Percentiles rank a stretch among this genome's conserved stretches.
These are phyloP conservation scores for Scaptodrosophila latifasciaeformis DNA, from an alignment of 2,888 invertebrate genomes.

Conservation along the genomic window DNA sequence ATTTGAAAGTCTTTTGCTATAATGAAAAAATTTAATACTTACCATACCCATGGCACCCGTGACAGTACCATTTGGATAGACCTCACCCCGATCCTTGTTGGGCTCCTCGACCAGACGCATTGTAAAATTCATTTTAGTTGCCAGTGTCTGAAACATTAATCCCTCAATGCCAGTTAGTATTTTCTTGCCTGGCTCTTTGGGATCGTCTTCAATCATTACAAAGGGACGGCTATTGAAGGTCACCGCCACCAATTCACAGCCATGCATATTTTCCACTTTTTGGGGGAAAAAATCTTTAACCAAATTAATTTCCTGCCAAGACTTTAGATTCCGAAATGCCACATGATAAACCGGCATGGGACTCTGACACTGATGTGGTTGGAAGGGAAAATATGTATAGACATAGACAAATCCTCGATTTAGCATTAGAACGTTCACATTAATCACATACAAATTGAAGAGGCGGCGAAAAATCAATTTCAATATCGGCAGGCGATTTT, in stretches of 20 bases:
- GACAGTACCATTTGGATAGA: conserved; percentile 45
- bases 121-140: conserved; percentile 56
- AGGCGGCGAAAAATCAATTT: conserved; percentile 45
- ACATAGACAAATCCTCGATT: conserved; percentile 31
- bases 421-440: conserved; percentile 47
- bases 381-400: conserved; percentile 55
- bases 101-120: conserved; percentile 27
- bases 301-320: conserved; percentile 16
- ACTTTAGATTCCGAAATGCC: conserved; percentile 30
- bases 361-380: conserved; percentile 37
- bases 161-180: conserved; percentile 59
- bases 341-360: conserved; percentile 33
- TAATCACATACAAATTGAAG: conserved; percentile 43
- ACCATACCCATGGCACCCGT: conserved; percentile 55
- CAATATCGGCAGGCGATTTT: conserved; percentile 25
- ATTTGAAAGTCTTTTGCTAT: no score
- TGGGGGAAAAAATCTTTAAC: conserved; percentile 37
- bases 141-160: conserved; percentile 41
- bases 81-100: conserved; percentile 29
- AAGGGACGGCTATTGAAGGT: conserved; percentile 49
- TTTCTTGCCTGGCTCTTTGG: no score
- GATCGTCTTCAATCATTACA: conserved; percentile 33
- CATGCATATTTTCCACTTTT: conserved; percentile 50
- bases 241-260: conserved; percentile 44
- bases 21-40: no score